Conservation (phyloP, 2,888 invertebrate species). For the Alcis repandata region DNA sequence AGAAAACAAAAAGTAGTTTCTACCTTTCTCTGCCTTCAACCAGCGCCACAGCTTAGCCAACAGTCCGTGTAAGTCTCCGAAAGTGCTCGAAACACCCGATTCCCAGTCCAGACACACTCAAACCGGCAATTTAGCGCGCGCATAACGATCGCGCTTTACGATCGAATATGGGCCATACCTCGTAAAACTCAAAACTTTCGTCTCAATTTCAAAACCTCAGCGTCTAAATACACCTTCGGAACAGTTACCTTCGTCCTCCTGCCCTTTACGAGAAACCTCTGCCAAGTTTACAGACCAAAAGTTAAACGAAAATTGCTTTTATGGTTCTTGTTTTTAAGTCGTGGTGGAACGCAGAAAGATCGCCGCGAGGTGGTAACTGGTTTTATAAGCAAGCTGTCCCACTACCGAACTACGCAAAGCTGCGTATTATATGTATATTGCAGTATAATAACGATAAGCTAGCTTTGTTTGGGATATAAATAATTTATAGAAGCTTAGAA, state of each 20-base stretch:
- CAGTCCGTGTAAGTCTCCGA: constrained; percentile 1
- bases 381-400: constrained; percentile 59
- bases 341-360: constrained; percentile 40
- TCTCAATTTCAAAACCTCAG: constrained; percentile 62
- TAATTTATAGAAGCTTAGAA: constrained; percentile 49
- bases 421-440: constrained; percentile 55
- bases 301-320: constrained; percentile 43
- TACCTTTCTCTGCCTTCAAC: background rate
- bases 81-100: constrained; percentile 29
- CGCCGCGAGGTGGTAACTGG: constrained; percentile 56
- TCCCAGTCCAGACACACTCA: constrained; percentile 39
- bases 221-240: constrained; percentile 64
- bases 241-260: constrained; percentile 67
- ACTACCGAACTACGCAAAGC: constrained; percentile 70
- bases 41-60: background rate
- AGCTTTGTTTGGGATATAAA: constrained; percentile 54
- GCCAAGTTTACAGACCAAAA: constrained; percentile 36
- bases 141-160: constrained; percentile 43
- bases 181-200: constrained; percentile 53
- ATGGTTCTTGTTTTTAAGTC: constrained; percentile 28
- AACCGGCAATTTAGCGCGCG: constrained; percentile 43
- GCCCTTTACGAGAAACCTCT: constrained; percentile 62
- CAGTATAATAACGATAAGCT: constrained; percentile 56
- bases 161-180: constrained; percentile 44
- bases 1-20: too few species aligned